phyloP scores from a whole-genome alignment of 1,140 invertebrate genomes.

The Eciton burchellii region DNA sequence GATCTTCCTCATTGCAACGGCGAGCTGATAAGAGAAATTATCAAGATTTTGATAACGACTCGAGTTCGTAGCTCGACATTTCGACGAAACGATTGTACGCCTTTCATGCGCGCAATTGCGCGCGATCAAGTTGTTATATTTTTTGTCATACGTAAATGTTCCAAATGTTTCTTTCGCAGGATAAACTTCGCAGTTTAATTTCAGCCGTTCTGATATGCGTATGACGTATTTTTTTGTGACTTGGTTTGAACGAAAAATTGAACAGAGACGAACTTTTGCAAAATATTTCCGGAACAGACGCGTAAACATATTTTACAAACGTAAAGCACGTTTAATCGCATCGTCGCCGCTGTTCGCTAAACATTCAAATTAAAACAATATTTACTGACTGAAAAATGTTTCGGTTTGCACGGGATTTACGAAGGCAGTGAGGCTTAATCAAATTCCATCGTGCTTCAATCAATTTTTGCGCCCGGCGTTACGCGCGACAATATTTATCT shows the following conservation, averaged over 20 bases:
- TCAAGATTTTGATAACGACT: too few species aligned
- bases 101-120: not conserved
- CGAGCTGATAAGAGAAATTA: too few species aligned
- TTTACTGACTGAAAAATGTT: constrained; percentile 49
- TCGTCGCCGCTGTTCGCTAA: constrained; percentile 26
- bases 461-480: constrained; percentile 43
- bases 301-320: constrained; percentile 40
- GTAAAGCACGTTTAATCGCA: constrained; percentile 40
- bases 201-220: not conserved
- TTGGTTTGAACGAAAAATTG: constrained; percentile 20
- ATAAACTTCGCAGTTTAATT: not conserved
- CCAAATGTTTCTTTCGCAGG: not conserved
- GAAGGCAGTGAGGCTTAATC: constrained; percentile 36
- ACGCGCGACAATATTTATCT: constrained; percentile 17
- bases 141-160: not conserved
- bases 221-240: constrained; percentile 7
- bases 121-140: not conserved
- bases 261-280: not conserved
- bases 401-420: constrained; percentile 42
- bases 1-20: not conserved
- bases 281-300: constrained; percentile 12
- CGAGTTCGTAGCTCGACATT: not conserved
- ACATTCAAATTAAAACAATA: constrained; percentile 46
- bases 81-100: too few species aligned
- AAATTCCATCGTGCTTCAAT: constrained; percentile 50